Percentiles rank a stretch among this genome's conserved stretches.
Evolutionary conservation across 2,888 invertebrate species (phyloP).

Genomic region (Eupelmus urozonus): DNA sequence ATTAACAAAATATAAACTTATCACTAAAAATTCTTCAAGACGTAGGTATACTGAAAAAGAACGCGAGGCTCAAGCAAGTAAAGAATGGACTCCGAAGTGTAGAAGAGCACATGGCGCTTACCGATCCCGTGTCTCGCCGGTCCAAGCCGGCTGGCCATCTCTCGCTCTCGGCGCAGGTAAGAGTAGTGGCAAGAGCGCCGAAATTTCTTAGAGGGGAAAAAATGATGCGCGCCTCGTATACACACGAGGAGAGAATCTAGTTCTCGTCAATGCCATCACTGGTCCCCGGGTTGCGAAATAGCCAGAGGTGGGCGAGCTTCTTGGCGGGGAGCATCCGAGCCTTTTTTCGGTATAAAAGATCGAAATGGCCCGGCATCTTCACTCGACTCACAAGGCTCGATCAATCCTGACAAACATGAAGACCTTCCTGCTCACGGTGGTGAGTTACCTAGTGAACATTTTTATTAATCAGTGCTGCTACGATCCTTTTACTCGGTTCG

Average conservation of each 20-base stretch:
- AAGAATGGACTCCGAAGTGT: too few relatives aligned
- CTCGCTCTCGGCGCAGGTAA: not conserved
- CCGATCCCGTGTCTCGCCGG: too few relatives aligned
- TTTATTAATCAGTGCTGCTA: not conserved
- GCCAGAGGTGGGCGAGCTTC: not conserved
- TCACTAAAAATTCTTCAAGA: too few relatives aligned
- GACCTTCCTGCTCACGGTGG: constrained; percentile 72
- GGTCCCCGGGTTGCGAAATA: constrained; percentile 49
- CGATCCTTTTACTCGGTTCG: not conserved
- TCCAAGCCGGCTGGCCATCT: too few relatives aligned
- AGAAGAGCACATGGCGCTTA: too few relatives aligned
- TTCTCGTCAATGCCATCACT: constrained; percentile 54
- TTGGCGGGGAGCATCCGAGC: constrained; percentile 33
- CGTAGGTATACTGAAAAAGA: too few relatives aligned
- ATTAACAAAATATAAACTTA: too few relatives aligned
- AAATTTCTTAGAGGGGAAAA: not conserved
- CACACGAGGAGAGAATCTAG: constrained; percentile 21
- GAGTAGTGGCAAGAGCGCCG: not conserved
- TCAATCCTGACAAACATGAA: constrained; percentile 69
- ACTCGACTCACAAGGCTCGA: constrained; percentile 67
- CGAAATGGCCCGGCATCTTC: constrained; percentile 68
- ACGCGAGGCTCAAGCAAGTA: too few relatives aligned
- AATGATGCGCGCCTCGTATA: not conserved
- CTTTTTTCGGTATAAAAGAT: constrained; percentile 73
- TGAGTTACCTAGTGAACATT: constrained; percentile 61